phyloP scores from a whole-genome alignment of 2,797 vertebrate species.

The Sorex maritimensis region DNA sequence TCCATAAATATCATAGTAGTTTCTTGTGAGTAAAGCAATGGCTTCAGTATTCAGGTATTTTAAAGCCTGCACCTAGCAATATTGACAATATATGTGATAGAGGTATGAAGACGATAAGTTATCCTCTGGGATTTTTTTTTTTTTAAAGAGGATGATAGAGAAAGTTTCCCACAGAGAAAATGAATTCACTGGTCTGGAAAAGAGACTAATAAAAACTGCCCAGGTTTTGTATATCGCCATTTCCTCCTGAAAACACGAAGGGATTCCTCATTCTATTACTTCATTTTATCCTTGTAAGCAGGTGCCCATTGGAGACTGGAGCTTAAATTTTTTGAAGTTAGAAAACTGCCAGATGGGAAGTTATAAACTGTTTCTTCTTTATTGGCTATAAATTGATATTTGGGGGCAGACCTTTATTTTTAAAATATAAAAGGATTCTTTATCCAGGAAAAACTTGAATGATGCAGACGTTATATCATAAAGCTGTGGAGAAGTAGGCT shows the following conservation, averaged over 20 bases:
- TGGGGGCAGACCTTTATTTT: not conserved
- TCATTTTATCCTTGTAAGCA: slow-evolving; percentile 45
- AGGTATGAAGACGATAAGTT: slow-evolving; percentile 36
- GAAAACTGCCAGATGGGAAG: not conserved
- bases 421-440: too few species aligned
- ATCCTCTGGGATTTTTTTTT: not conserved
- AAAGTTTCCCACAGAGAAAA: slow-evolving; percentile 49
- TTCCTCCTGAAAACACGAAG: slow-evolving; percentile 24
- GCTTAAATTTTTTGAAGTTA: slow-evolving; percentile 54
- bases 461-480: not conserved
- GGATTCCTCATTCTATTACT: slow-evolving; percentile 59
- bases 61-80: slow-evolving; percentile 26
- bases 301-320: slow-evolving; percentile 21
- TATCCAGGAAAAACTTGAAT: not conserved
- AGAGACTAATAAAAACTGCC: slow-evolving; percentile 69
- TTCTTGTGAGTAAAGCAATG: not conserved
- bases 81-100: slow-evolving; percentile 64
- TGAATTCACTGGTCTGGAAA: slow-evolving; percentile 48
- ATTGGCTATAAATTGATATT: not conserved
- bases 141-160: slow-evolving; percentile 39
- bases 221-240: slow-evolving; percentile 32
- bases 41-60: not conserved
- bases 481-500: not conserved
- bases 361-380: not conserved
- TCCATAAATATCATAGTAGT: not conserved